Evolutionary conservation across 2,888 invertebrate species (phyloP), one percentile per base, ranked within the genome.

Genomic region (Oscheius sp.): DNA sequence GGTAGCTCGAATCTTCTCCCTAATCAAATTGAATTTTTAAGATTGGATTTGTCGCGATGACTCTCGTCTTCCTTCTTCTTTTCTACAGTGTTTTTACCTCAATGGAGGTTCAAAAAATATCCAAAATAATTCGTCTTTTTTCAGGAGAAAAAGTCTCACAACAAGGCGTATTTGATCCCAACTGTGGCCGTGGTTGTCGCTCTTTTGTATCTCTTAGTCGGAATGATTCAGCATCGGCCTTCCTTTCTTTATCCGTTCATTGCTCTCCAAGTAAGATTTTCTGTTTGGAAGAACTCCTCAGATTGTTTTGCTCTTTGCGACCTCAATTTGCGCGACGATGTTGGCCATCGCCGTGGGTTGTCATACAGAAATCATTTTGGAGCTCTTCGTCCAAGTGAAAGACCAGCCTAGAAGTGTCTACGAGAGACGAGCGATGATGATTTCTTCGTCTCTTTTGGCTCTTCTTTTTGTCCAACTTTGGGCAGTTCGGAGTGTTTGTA

Each of bases 151-250:
- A 66, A 70, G 5, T 74, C 77, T 1, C 73, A 71, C 34, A 65
- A 73, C 71, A 76, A 78, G 66, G 58, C 72, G 1, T 71, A 72
- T 52, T 71, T 77, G 5, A 72, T 80, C 23, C 78, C 78, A 4
- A 75, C 77, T 66, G 73, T 75, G 8, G 17, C 78, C 1, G 71
- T 76, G 17, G 73, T 78, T n/a, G 68, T 80, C n/a, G 70, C 78
- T 4, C 74, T 80, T 27, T 71, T 80, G 17, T 80, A 78, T 52
- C 73, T 80, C 69, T 75, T 78, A 61, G 77, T 80, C 50, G 80
- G 78, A 5, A 75, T 80, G n/a, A 39, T 80, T 15, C 80, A 80
- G 48, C 75, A 78, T 45, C 77, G 73, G 42, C 73, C 78, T 15
- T 69, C 72, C 12, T 66, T 78, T 5, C 69, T 80, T n/a, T 78